phyloP scores from a whole-genome alignment of 2,888 invertebrate species.

The Folsomia candida region DNA sequence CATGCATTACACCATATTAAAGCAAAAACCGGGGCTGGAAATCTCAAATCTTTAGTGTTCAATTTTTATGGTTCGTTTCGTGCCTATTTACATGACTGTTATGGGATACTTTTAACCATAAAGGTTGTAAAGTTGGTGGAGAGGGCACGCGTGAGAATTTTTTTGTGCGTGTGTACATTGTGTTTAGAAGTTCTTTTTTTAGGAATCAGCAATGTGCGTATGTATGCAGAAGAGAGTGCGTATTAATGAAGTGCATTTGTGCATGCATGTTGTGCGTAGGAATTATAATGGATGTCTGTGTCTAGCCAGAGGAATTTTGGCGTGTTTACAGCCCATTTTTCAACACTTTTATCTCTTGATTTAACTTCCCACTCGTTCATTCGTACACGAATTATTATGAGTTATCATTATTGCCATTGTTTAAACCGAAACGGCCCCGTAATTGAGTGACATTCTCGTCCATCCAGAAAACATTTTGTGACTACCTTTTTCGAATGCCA shows the following conservation, averaged over 20 bases:
- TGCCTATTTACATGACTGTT: slow-evolving; percentile 35
- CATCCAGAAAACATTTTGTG: background rate
- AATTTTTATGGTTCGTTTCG: slow-evolving; percentile 35
- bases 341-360: slow-evolving; percentile 41
- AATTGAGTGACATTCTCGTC: slow-evolving; percentile 20
- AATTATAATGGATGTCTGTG: background rate
- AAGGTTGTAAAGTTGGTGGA: background rate
- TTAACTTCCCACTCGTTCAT: slow-evolving; percentile 15
- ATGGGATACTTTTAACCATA: slow-evolving; percentile 26
- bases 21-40: background rate
- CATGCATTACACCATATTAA: background rate
- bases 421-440: slow-evolving; percentile 12
- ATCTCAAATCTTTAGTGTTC: slow-evolving; percentile 4
- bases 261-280: slow-evolving; percentile 7
- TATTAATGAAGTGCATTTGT: background rate
- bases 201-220: background rate
- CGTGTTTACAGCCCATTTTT: slow-evolving; percentile 48
- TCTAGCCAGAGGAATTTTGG: slow-evolving; percentile 30
- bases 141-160: background rate
- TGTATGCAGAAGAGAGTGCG: background rate
- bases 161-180: slow-evolving; percentile 5
- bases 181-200: background rate
- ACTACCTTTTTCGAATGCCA: too few relatives aligned
- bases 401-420: slow-evolving; percentile 35
- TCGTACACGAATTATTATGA: slow-evolving; percentile 9